These are phyloP conservation scores for Augochlora pura DNA, from an alignment of 1,140 invertebrate genomes.

Conservation along the genomic window DNA sequence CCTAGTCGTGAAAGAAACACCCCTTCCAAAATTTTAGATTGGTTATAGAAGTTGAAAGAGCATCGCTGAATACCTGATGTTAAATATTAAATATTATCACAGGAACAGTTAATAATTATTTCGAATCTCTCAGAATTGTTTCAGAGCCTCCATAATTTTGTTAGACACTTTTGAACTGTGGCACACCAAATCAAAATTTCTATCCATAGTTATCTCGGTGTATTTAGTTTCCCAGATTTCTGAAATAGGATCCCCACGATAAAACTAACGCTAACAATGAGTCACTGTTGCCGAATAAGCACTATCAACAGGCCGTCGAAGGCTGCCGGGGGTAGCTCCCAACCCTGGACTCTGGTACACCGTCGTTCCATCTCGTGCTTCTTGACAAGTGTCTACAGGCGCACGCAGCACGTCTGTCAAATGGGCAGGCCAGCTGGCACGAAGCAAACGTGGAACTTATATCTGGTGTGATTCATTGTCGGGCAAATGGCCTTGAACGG, in stretches of 20 bases:
- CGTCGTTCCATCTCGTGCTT: not conserved
- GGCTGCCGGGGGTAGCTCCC: not conserved
- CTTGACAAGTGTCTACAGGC: not conserved
- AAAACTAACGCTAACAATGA: slow-evolving; percentile 8
- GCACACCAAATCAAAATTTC: no score
- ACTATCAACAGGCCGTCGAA: not conserved
- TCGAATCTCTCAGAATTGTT: no score
- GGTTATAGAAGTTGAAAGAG: no score
- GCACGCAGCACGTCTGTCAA: not conserved
- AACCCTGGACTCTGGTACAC: not conserved
- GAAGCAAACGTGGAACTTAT: not conserved
- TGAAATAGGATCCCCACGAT: not conserved
- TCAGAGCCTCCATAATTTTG: no score
- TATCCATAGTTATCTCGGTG: no score
- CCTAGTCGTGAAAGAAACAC: no score
- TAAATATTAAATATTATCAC: no score
- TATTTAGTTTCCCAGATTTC: not conserved
- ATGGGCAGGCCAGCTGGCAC: not conserved
- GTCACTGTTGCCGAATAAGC: not conserved
- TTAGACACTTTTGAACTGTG: no score
- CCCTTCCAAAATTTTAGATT: no score
- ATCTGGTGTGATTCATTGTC: not conserved
- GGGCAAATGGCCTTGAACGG: not conserved
- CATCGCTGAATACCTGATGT: no score
- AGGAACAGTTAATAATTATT: no score